phyloP scores from a whole-genome alignment of 1,140 invertebrate genomes.

The Drosophila nikananu region DNA sequence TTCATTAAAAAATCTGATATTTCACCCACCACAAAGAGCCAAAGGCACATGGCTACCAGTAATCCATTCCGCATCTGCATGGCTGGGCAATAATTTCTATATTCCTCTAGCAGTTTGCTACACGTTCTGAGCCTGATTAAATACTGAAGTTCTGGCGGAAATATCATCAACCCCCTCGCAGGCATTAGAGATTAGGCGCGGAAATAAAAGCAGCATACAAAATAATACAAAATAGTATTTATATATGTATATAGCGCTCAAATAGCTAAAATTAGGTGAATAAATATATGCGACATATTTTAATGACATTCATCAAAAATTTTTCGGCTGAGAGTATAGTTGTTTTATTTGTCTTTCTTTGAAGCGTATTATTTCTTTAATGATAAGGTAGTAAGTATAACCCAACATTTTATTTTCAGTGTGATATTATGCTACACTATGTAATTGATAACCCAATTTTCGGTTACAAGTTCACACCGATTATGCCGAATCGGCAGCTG shows the following conservation, averaged over 20 bases:
- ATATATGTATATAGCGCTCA: neutral
- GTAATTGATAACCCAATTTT: conserved; percentile 62
- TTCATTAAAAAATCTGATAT: rapidly evolving
- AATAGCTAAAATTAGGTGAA: neutral
- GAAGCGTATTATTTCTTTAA: too few relatives aligned
- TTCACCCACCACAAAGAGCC: conserved; percentile 30
- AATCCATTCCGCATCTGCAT: conserved; percentile 17
- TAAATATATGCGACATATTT: neutral
- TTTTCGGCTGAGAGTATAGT: neutral
- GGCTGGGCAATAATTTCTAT: neutral
- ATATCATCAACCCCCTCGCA: conserved; percentile 21
- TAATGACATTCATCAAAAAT: neutral
- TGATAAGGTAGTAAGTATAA: neutral
- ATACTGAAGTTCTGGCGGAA: conserved; percentile 66
- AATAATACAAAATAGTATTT: conserved; percentile 3
- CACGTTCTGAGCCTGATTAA: conserved; percentile 46
- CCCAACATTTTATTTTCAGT: conserved; percentile 4
- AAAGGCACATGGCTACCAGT: conserved; percentile 26
- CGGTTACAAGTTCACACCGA: conserved; percentile 43
- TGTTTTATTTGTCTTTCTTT: too few relatives aligned
- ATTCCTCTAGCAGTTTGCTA: conserved; percentile 21
- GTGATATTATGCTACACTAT: conserved; percentile 3
- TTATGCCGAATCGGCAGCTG: conserved; percentile 10
- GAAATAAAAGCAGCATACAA: conserved; percentile 4
- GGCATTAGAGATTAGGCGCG: conserved; percentile 2